Base-by-base conservation (phyloP, 1,140 invertebrate species). In the Tyrophagus putrescentiae region DNA sequence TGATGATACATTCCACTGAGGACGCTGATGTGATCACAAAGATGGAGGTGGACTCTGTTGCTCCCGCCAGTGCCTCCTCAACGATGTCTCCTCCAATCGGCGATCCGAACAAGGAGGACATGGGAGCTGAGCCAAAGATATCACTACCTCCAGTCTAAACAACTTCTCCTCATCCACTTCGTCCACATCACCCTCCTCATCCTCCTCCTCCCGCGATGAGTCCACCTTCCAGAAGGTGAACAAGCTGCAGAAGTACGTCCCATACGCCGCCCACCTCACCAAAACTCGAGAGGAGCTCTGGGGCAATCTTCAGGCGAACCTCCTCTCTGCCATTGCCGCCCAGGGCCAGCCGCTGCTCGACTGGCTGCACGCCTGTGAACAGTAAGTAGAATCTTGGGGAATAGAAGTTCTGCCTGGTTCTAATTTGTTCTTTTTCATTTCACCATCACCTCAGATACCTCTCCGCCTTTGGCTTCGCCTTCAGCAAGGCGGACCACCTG, bases 401-500 rank as follows among this genome's bases (percentile, higher is more conserved):
- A n/a, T n/a, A n/a, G n/a, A n/a, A n/a, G n/a, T n/a, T n/a, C n/a
- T n/a, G n/a, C n/a, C n/a, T n/a, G n/a, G 13, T 39, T 39, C 13
- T 21, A 39, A 21, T 39, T 39, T 39, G 21, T 39, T 39, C 21
- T 39, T 13, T 13, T 39, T 39, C 21, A 39, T 39, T 39, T 13
- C 36, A 13, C 13, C 21, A 13, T 39, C 21, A 13, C 13, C 36
- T 39, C 36, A 39, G 74, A 66, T 91, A 87, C 67, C 80, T 90
- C 29, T 78, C 80, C 65, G 72, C 88, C 27, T 89, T 88, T 76
- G 86, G 85, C 11, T 70, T 83, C 62, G 85, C 86, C 67, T 91
- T 94, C 72, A 81, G 80, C 3, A 93, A 92, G 72, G 81, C 85
- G 66, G 88, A 93, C 70, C 89, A 95, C 69, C 78, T 94, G 21